Conservation (phyloP, 2,797 vertebrate genomes). For the Aeoliscus strigatus region DNA sequence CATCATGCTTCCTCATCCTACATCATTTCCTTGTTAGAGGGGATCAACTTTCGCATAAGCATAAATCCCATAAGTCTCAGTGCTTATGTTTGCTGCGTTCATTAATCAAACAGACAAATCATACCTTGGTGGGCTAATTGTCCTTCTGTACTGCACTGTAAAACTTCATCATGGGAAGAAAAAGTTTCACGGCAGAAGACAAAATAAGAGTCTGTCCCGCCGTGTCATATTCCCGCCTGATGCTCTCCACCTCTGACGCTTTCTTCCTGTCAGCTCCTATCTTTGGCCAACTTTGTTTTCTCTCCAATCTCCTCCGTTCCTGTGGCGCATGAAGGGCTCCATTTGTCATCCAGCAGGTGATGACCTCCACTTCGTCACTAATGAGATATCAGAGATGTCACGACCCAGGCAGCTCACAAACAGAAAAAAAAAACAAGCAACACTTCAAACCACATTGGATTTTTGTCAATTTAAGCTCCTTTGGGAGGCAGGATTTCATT, state of each 20-base stretch:
- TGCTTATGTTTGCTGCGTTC: slow-evolving; percentile 45
- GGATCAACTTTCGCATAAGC: slow-evolving; percentile 68
- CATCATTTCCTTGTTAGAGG: slow-evolving; percentile 70
- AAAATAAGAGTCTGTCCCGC: slow-evolving; percentile 25
- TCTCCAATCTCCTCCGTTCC: slow-evolving; percentile 31
- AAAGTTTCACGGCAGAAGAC: slow-evolving; percentile 21
- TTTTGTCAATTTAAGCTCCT: too few species aligned
- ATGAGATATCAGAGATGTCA: slow-evolving; percentile 52
- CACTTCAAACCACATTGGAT: too few species aligned
- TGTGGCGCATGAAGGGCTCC: slow-evolving; percentile 38
- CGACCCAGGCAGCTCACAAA: too few species aligned
- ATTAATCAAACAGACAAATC: slow-evolving; percentile 67
- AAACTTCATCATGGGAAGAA: slow-evolving; percentile 32
- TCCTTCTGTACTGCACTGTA: slow-evolving; percentile 14
- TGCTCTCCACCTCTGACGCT: slow-evolving; percentile 3
- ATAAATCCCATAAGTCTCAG: slow-evolving; percentile 55
- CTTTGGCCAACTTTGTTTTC: slow-evolving; percentile 14
- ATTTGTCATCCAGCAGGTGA: slow-evolving; percentile 64
- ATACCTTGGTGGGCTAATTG: slow-evolving; percentile 37
- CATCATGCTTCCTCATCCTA: slow-evolving; percentile 55
- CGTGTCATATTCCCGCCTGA: slow-evolving; percentile 17
- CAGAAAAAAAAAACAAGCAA: too few species aligned
- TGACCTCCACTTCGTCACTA: slow-evolving; percentile 53
- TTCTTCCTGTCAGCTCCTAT: slow-evolving; percentile 14
- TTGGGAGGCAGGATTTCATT: too few species aligned